Base-by-base conservation (phyloP, 2,797 vertebrate species). In the Ctenopoma multispine region DNA sequence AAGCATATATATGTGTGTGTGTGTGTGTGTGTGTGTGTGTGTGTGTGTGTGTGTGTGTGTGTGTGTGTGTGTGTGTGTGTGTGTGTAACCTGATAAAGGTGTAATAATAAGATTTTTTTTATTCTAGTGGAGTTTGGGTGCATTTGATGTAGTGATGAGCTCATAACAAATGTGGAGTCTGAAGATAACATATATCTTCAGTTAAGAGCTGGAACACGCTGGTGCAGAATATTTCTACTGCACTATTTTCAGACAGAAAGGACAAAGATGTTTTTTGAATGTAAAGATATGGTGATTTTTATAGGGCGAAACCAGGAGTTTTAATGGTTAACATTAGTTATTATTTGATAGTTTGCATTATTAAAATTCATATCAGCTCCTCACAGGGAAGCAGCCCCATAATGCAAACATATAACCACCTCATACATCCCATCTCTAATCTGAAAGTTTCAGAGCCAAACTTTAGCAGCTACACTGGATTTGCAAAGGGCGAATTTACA, bases 401-500 rank as follows among this genome's bases (percentile, higher is more conserved):
- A 74, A 49, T 48, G 34, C 63, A 63, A 38, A 17, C 48, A 57
- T 40, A 47, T 38, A 24, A 9, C 29, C 56, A 69, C 69, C 54
- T 76, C 69, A n/a, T 76, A 62, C 61, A 50, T 53, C 43, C 46
- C 9, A 0, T 27, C 47, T 71, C 62, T 75, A 83, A 85, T 83
- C 78, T 43, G 47, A 71, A 9, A 61, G 40, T 71, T 72, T 73
- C 73, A 66, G 49, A 84, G 77, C 29, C 29, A 46, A 67, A 62
- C 63, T 54, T 69, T 60, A 57, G 43, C 78, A 57, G 65, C 70
- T 38, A 65, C 53, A 63, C 64, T 84, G 47, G 34, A 51, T 88
- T 85, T 75, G 63, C 77, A 86, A 79, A 63, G 36, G 50, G 27
- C 48, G 66, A 87, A 47, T 87, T 86, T 84, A 79, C 78, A 58